Evolutionary conservation across 1,140 invertebrate genomes (phyloP).

Genomic region (Amyelois transitella): DNA sequence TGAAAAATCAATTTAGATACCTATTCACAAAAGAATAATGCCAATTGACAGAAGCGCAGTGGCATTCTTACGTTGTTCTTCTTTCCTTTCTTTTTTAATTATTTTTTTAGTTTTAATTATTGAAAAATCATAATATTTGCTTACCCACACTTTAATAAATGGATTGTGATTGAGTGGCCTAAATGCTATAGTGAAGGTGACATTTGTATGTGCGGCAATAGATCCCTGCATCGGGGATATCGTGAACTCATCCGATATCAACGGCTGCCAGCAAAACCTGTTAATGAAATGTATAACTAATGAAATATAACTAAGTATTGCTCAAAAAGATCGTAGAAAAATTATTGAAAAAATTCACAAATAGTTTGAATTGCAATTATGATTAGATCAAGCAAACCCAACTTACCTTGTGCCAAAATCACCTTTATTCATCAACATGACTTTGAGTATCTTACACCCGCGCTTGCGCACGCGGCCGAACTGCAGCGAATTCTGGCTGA

Average conservation of each 20-base stretch:
- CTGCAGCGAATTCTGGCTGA: conserved; percentile 57
- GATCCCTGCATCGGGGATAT: conserved; percentile 55
- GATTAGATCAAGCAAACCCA: too few relatives aligned
- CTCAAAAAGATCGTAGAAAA: neutral
- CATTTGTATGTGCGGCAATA: conserved; percentile 54
- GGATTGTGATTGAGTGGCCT: conserved; percentile 53
- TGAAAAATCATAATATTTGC: conserved; percentile 5
- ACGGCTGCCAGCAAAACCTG: conserved; percentile 63
- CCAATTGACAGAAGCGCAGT: too few relatives aligned
- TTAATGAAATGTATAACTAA: neutral
- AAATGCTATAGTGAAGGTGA: conserved; percentile 57
- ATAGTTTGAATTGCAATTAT: too few relatives aligned
- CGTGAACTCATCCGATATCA: conserved; percentile 50
- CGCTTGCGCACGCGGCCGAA: conserved; percentile 58
- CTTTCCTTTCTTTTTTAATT: too few relatives aligned
- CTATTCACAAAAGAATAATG: too few relatives aligned
- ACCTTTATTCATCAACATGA: conserved; percentile 59
- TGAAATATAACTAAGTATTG: conserved; percentile 10
- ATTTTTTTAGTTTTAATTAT: too few relatives aligned
- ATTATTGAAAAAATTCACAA: conserved; percentile 6
- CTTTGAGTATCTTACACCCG: conserved; percentile 56
- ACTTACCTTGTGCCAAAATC: conserved; percentile 53
- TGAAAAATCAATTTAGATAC: too few relatives aligned
- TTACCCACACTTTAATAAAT: conserved; percentile 65
- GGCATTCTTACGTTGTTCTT: too few relatives aligned